Percentiles rank a stretch among this genome's conserved stretches.
These are phyloP conservation scores for Syngnathoides biaculeatus DNA, from an alignment of 2,113 vertebrate genomes.

Conservation along the genomic window DNA sequence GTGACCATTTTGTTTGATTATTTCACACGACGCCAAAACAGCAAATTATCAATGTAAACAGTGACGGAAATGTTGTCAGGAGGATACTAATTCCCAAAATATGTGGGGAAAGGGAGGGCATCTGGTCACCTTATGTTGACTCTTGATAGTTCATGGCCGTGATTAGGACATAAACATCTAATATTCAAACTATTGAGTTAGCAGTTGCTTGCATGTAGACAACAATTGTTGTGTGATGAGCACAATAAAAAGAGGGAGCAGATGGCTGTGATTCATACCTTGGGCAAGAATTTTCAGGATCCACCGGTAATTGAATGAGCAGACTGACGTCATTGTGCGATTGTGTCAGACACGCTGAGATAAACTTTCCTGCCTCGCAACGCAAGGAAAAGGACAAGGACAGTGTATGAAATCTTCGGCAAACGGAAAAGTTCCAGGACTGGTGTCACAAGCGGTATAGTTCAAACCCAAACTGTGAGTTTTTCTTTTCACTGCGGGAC, in stretches of 20 bases:
- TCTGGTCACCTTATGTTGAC: background rate
- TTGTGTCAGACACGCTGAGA: constrained; percentile 54
- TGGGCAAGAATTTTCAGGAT: constrained; percentile 32
- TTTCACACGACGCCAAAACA: background rate
- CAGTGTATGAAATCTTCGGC: constrained; percentile 37
- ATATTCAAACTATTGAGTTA: background rate
- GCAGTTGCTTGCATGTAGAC: background rate
- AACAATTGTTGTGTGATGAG: background rate
- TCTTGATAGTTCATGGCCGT: background rate
- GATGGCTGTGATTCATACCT: constrained; percentile 15
- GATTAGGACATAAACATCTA: background rate
- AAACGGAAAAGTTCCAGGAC: constrained; percentile 1
- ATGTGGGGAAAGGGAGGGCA: background rate
- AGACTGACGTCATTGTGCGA: constrained; percentile 38
- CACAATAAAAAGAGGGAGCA: constrained; percentile 13
- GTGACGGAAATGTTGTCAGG: background rate
- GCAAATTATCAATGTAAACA: background rate
- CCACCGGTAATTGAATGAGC: constrained; percentile 28
- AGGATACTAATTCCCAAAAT: background rate
- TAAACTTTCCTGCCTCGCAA: constrained; percentile 35
- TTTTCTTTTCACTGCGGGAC: no score
- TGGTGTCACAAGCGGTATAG: background rate
- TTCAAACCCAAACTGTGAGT: background rate
- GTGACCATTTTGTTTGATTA: background rate
- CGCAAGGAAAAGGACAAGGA: constrained; percentile 55